Conservation (phyloP, 2,888 invertebrate genomes). For the Aphidius colemani region DNA sequence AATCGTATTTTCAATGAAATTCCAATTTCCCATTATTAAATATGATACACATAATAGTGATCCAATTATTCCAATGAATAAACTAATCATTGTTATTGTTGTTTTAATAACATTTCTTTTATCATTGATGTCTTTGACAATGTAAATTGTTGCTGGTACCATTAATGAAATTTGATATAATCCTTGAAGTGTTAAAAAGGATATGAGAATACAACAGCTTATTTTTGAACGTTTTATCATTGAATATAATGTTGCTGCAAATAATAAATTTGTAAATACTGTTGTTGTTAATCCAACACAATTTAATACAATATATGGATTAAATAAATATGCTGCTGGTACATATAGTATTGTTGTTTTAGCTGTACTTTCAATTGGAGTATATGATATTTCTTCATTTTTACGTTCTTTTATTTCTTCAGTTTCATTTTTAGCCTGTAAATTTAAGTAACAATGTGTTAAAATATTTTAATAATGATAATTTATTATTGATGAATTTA, state of each 20-base stretch:
- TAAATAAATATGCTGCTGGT: conserved; percentile 80
- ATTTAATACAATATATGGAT: conserved; percentile 85
- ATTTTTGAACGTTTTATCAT: conserved; percentile 70
- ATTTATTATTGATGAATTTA: conserved; percentile 45
- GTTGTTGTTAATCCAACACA: conserved; percentile 91
- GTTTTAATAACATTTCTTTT: conserved; percentile 61
- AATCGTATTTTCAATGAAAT: conserved; percentile 55
- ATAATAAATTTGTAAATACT: conserved; percentile 83
- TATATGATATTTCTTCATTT: conserved; percentile 28
- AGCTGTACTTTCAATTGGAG: conserved; percentile 34
- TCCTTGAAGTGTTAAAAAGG: conserved; percentile 80
- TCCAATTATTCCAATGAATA: conserved; percentile 64
- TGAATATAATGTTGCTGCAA: conserved; percentile 73
- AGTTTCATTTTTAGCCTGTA: conserved; percentile 45
- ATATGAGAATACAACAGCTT: conserved; percentile 71
- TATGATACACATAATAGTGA: conserved; percentile 68
- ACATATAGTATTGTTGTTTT: conserved; percentile 65
- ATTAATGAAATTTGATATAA: conserved; percentile 82
- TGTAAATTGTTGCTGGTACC: conserved; percentile 78
- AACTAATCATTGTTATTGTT: conserved; percentile 62
- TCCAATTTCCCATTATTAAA: conserved; percentile 67
- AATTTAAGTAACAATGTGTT: background rate
- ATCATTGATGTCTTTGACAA: conserved; percentile 65
- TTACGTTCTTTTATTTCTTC: conserved; percentile 37
- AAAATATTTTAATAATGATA: background rate